A percentile compares a stretch with the other conserved stretches of the same genome.
Evolutionary conservation across 2,797 vertebrate species (phyloP).

Genomic region (Psittacula echo): DNA sequence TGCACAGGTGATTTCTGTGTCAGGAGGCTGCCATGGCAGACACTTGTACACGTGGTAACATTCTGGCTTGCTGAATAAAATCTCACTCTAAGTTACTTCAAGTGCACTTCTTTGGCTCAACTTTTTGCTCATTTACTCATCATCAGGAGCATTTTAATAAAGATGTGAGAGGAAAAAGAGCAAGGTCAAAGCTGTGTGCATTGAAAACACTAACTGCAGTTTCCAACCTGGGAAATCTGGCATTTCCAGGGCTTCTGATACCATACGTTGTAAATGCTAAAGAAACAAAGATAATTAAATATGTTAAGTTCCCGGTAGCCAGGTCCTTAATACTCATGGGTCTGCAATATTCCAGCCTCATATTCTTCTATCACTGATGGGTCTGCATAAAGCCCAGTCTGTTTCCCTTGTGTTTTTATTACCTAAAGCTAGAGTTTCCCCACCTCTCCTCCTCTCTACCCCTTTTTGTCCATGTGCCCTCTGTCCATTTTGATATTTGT

Average conservation of each 20-base stretch:
- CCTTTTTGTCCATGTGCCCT: neutral
- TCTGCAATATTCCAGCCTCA: neutral
- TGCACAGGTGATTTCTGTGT: neutral
- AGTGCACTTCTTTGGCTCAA: neutral
- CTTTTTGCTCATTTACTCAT: neutral
- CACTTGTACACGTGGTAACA: neutral
- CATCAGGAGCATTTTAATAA: conserved; percentile 19
- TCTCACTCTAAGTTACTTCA: neutral
- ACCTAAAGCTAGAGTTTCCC: neutral
- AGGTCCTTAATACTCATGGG: neutral
- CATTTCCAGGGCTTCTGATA: neutral
- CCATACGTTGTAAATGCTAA: neutral
- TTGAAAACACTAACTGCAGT: neutral
- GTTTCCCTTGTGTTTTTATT: neutral
- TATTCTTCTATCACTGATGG: neutral
- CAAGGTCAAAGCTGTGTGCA: conserved; percentile 27
- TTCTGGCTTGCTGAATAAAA: neutral
- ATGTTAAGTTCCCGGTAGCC: neutral
- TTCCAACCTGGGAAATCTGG: conserved; percentile 17
- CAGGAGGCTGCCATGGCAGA: neutral
- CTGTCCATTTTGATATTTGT: neutral
- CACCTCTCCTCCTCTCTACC: neutral
- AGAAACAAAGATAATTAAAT: conserved; percentile 20
- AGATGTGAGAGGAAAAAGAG: conserved; percentile 5
- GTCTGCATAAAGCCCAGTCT: neutral